Base-by-base conservation (phyloP, 2,888 invertebrate genomes). In the Caprella mutica region DNA sequence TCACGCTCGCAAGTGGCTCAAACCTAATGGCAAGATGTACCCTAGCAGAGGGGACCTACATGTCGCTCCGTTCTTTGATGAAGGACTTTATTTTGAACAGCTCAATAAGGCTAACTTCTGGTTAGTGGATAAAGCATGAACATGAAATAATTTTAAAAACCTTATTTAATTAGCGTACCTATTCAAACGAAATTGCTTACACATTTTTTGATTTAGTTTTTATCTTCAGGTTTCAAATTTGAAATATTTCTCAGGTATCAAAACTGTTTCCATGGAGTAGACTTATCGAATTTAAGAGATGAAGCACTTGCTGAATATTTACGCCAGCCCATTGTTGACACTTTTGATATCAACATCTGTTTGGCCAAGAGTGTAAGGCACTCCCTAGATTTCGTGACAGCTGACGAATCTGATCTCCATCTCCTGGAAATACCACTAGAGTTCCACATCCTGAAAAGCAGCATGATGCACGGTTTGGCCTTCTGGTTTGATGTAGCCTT, bases 401-500 rank as follows among this genome's bases (percentile, higher is more conserved):
- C 94, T 40, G 81, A 85, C 69, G 97, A 97, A 77, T 83, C 85
- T 67, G 94, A 96, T 74, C 80, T 98, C 68, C 92, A 97, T 74
- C 82, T 84, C 69, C 96, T 98, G 72, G 88, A 92, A 74, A 89
- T 98, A 69, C 94, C 96, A 44, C 80, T 97, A 65, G 85, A 89
- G 73, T 97, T 94, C 77, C 86, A 86, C 69, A 79, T 94, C 67
- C 78, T 88, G 67, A 89, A 92, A 73, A 86, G 93, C 0, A 94
- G 93, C 26, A 89, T 91, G 51, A 87, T 96, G 67, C 97, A 98
- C 70, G 97, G 97, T 1, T 77, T 98, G 65, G 97, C 97, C 19
- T 97, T 98, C 76, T 98, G 98, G 97, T 98, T 98, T 73, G 96
- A 98, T 76, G 96, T 97, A 24, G 85, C 94, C 66, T 97, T 98